These are phyloP conservation scores for Eleutherodactylus coqui DNA, from an alignment of 2,797 vertebrate species.

Conservation along the genomic window DNA sequence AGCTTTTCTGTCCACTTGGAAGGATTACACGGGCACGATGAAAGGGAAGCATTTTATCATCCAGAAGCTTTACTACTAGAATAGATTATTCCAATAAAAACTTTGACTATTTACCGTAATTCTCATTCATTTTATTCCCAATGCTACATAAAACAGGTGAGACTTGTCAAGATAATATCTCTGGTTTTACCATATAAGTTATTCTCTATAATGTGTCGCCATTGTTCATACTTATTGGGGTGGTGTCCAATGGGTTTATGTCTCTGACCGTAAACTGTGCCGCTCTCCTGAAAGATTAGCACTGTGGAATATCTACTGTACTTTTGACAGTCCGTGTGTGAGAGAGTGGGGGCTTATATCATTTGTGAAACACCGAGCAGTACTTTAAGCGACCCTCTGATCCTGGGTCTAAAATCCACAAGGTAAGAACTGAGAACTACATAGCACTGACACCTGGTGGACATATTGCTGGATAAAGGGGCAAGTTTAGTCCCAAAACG, in stretches of 20 bases:
- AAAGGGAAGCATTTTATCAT: constrained; percentile 32
- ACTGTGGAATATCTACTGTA: not conserved
- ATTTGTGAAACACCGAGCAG: no score
- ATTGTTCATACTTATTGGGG: not conserved
- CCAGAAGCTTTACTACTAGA: constrained; percentile 23
- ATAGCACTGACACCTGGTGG: no score
- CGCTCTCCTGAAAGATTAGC: not conserved
- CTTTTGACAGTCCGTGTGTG: not conserved
- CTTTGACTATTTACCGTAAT: constrained; percentile 32
- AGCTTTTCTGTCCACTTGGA: constrained; percentile 41
- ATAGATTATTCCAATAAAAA: constrained; percentile 29
- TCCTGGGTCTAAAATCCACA: no score
- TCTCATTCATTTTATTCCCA: constrained; percentile 18
- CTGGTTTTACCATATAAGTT: constrained; percentile 16
- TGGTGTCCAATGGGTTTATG: not conserved
- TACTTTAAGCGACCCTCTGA: no score
- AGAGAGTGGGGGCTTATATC: no score
- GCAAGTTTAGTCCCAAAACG: no score
- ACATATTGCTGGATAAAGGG: no score
- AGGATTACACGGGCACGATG: not conserved
- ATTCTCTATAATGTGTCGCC: not conserved
- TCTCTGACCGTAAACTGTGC: no score
- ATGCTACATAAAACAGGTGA: constrained; percentile 8
- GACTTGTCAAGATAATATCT: not conserved
- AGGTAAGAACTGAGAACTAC: no score